Evolutionary conservation across 2,113 vertebrate genomes (phyloP), one percentile per base, ranked within the genome.

Genomic region (Ranitomeya variabilis): DNA sequence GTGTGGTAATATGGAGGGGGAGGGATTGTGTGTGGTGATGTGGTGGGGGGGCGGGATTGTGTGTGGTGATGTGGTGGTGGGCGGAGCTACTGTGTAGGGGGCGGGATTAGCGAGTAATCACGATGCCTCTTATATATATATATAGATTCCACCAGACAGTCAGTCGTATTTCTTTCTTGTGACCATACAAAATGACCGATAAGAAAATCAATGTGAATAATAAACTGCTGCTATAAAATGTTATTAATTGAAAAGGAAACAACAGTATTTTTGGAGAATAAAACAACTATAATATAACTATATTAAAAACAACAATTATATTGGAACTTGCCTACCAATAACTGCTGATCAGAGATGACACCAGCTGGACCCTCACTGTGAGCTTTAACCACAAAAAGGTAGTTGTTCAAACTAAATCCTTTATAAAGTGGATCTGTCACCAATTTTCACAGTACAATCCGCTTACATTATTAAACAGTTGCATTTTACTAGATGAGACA

Each of bases 121-220:
- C n/a, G n/a, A n/a, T n/a, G n/a, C n/a, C n/a, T n/a, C n/a, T n/a
- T n/a, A n/a, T n/a, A n/a, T n/a, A n/a, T n/a, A n/a, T n/a, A n/a
- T n/a, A n/a, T n/a, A n/a, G n/a, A 79, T 57, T 79, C 77, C 73
- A 52, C 9, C 10, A 76, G 45, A 76, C 45, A 76, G 37, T 76
- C 19, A 21, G 45, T 21, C 52, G 18, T 76, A 76, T 76, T 76
- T 76, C 73, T 76, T 76, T 76, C 18, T 11, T 74, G 71, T 9
- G 71, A 74, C 71, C 71, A 18, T 37, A 37, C 19, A 81, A 26
- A 81, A 81, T 19, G 23, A 82, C n/a, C 23, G 31, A 83, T 52
- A 31, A 67, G 64, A 69, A 52, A 54, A 23, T 83, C 21, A 52
- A 31, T 52, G 66, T 51, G 37, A 67, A 66, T 62, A 31, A 82